Base-by-base conservation (phyloP, 1,140 invertebrate genomes). In the Eurosta solidaginis region DNA sequence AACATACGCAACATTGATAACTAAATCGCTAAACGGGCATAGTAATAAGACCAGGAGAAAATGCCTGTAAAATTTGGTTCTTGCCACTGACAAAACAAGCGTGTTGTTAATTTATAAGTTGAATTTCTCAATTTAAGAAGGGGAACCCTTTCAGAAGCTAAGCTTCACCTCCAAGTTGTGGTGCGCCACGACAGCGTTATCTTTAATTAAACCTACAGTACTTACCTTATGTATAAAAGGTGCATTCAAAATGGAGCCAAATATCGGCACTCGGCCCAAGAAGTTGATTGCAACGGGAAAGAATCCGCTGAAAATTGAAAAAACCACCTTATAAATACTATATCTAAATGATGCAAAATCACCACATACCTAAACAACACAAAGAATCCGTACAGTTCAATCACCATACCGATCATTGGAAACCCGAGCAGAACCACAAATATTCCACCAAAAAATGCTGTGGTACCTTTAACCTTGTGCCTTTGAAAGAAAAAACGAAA, bases 401-500 rank as follows among this genome's bases (percentile, higher is more conserved):
- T 91, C 59, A 97, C 91, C 95, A 99, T 99, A 77, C 98, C 98
- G 82, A 99, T 88, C 68, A 99, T 89, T 1, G 98, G 97, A 93
- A 95, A 99, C 47, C 98, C 98, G 50, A 98, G 84, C n/a, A 99
- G 89, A 27, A 99, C 97, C 74, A 99, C 91, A 5, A 94, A 88
- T 81, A 99, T 96, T 7, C 98, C 98, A 22, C 96, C 95, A 86
- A 99, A 96, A 89, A 99, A 99, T 14, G 96, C 93, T 9, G 92
- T 88, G 9, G 96, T 96, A 0, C 95, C 98, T 91, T 95, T 97
- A 5, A 97, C 88, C 92, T 99, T 99, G 87, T 99, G 97, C 77
- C 92, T 90, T 91, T 99, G 98, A 88, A 99, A 99, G 89, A 99
- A 99, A 88, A 99, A 99, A 84, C 95, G 92, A 82, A 99, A 94